Evolutionary conservation across 2,888 invertebrate genomes (phyloP), one percentile per base, ranked within the genome.

Genomic region (Pegoplata infirma): DNA sequence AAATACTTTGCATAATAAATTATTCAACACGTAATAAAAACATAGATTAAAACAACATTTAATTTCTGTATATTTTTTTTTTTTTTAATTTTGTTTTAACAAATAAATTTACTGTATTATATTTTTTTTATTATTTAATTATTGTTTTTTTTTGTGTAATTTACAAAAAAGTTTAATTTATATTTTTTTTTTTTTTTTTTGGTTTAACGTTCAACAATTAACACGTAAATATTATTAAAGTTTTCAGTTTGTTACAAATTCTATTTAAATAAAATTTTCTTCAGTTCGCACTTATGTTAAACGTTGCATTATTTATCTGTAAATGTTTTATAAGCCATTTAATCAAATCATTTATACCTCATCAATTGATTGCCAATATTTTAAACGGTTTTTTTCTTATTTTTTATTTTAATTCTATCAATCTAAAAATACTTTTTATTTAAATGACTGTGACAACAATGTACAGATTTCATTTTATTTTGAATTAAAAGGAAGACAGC

Each of bases 281-380:
- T 79, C 67, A 61, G 66, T 58, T 75, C 56, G 53, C 75, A 75
- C 64, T 79, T 58, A 47, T 75, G 79, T 72, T 73, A 23, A 75
- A 72, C 75, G 79, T 63, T 79, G 75, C 79, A 79, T 79, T 79
- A 75, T 75, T 75, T 75, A 79, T 79, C 71, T 58, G 79, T 74
- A 58, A 79, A 79, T 79, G 79, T 79, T 67, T 32, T 21, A 17
- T 23, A 32, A 56, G 67, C 53, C 75, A 72, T 79, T 75, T 79
- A 75, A 79, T 79, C 67, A 72, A 71, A 71, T 75, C 75, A 71
- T 79, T 79, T 72, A 79, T 75, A 79, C 71, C 79, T 72, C 79
- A 72, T 63, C 71, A 75, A 79, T 75, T 67, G 71, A 63, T 72
- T 75, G 79, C 63, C 79, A 75, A 67, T 61, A 55, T 32, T 55